Percentiles rank a stretch among this genome's conserved stretches.
Evolutionary conservation across 2,797 vertebrate species (phyloP).

Genomic region (Acrocephalus scirpaceus): DNA sequence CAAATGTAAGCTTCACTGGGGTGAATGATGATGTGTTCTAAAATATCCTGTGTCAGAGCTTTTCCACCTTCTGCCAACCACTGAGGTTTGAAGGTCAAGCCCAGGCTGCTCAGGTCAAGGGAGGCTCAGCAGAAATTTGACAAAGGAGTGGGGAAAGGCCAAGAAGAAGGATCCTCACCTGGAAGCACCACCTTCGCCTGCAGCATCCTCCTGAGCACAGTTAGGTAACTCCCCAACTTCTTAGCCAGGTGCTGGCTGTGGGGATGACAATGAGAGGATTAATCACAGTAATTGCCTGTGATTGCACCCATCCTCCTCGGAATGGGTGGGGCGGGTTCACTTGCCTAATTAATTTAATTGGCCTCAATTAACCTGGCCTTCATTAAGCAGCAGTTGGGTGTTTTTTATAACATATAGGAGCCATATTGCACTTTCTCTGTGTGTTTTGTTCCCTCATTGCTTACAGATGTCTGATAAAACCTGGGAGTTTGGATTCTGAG

Average conservation of each 20-base stretch:
- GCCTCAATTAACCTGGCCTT: not conserved
- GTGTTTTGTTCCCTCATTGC: not conserved
- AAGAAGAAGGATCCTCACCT: not conserved
- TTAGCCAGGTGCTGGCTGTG: not conserved
- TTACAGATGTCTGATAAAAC: not conserved
- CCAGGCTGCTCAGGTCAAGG: not conserved
- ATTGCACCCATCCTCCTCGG: not conserved
- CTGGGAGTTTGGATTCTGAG: not conserved
- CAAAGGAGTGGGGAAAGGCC: not conserved
- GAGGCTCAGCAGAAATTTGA: not conserved
- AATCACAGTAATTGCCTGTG: not conserved
- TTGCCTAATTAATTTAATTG: not conserved
- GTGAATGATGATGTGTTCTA: not conserved
- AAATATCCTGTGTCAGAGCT: not conserved
- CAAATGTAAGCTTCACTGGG: not conserved
- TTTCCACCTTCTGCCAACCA: not conserved
- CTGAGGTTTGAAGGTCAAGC: not conserved
- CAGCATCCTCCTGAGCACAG: not conserved
- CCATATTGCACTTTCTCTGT: not conserved
- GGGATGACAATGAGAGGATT: not conserved
- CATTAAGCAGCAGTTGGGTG: rapidly evolving
- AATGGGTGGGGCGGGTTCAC: not conserved
- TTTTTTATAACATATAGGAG: not conserved
- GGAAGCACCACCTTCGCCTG: not conserved
- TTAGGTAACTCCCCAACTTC: not conserved